Conservation (phyloP, 2,888 invertebrate genomes). For the Coremacera marginata region DNA sequence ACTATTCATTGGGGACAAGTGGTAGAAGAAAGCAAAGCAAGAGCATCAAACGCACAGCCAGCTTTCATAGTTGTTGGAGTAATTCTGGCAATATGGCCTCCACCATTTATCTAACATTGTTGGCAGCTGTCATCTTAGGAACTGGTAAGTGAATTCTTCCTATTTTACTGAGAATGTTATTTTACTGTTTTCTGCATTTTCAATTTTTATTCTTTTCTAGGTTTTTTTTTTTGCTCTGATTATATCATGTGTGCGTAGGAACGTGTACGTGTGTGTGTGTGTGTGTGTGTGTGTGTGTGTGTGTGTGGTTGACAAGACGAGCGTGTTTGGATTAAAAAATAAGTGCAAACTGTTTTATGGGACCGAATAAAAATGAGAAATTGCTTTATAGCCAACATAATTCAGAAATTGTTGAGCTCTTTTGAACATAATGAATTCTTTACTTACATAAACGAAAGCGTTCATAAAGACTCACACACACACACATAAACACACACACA, state of each 20-base stretch:
- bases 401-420: too few relatives aligned
- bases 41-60: background rate
- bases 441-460: background rate
- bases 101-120: conserved; percentile 20
- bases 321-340: background rate
- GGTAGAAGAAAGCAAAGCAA: background rate
- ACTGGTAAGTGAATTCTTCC: conserved; percentile 26
- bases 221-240: background rate
- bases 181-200: background rate
- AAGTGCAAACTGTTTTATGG: too few relatives aligned
- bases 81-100: conserved; percentile 15
- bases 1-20: background rate
- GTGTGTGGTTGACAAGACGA: background rate
- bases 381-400: too few relatives aligned
- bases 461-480: background rate
- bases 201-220: conserved; percentile 1
- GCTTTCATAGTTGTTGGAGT: background rate
- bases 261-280: background rate
- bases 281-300: background rate
- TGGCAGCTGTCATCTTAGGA: conserved; percentile 35
- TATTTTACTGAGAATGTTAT: background rate
- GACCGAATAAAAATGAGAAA: too few relatives aligned
- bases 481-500: background rate
- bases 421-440: too few relatives aligned
- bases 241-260: background rate